Base-by-base conservation (phyloP, 2,888 invertebrate species). In the Drosophila melanosoma region DNA sequence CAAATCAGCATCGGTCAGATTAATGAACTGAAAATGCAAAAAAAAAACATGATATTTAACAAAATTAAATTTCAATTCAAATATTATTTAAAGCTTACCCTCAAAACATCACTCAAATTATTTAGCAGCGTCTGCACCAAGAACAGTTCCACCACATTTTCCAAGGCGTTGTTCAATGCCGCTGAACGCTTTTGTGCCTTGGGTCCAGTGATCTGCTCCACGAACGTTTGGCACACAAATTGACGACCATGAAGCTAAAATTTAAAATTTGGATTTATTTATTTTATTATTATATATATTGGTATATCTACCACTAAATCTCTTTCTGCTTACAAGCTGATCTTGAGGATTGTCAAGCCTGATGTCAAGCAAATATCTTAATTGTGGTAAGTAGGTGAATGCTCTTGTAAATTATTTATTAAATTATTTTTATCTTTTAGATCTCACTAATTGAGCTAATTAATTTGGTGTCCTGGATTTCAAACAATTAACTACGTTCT, bases 221-320 rank as follows among this genome's bases (percentile, higher is more conserved):
- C 92, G 95, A 98, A 58, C 94, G 96, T 72, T 94, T 94, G 42
- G 96, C 95, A 91, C 0, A 98, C 93, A 91, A 97, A 97, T 49
- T 96, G 95, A 58, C 98, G 95, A 80, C 97, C 97, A 91, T 98
- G 98, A 0, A 97, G 95, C 95, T 97, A 94, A 57, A 36, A 26
- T 1, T 12, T 3, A 33, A 8, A 42, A 54, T 59, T 35, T 32
- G 60, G 11, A n/a, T 15, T 15, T 45, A 26, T 45, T 23, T n/a
- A n/a, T n/a, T n/a, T n/a, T n/a, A n/a, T n/a, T n/a, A n/a, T n/a
- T n/a, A n/a, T n/a, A n/a, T n/a, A n/a, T n/a, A n/a, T 26, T 26
- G 26, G 26, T 26, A 26, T 26, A 26, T 26, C 3, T 3, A 3
- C 4, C 26, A 45, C 42, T 20, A 45, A 45, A 3, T 12, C 20